These are phyloP conservation scores for Triplophysa rosa DNA, from an alignment of 2,113 vertebrate species.

Conservation along the genomic window DNA sequence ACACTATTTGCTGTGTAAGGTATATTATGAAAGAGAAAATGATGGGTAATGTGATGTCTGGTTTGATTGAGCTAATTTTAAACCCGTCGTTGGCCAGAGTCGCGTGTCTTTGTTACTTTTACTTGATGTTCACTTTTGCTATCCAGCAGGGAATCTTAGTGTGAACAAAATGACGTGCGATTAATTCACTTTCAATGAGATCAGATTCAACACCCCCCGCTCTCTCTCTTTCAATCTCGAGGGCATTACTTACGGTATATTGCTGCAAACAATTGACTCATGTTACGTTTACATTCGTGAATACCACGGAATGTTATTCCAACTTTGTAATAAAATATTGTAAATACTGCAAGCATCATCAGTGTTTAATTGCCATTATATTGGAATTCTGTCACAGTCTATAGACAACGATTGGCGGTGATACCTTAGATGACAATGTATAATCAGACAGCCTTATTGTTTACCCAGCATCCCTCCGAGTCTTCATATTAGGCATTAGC, in stretches of 20 bases:
- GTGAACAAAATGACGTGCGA: too few species aligned
- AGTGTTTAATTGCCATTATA: background rate
- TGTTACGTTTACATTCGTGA: background rate
- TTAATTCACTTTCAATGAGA: too few species aligned
- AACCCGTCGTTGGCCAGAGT: background rate
- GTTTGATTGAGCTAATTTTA: background rate
- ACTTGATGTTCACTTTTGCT: too few species aligned
- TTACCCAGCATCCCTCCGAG: slow-evolving; percentile 39
- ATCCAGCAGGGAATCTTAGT: too few species aligned
- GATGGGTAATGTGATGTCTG: background rate
- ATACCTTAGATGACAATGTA: slow-evolving; percentile 3
- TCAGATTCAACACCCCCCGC: too few species aligned
- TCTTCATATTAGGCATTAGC: slow-evolving; percentile 42
- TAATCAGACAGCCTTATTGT: slow-evolving; percentile 26
- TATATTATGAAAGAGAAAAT: background rate
- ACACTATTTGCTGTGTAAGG: background rate
- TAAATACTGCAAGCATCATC: background rate
- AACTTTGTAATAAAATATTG: background rate
- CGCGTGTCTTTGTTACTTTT: background rate
- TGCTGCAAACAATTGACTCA: background rate
- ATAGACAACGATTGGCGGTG: background rate
- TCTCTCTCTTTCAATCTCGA: too few species aligned
- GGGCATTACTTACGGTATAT: too few species aligned
- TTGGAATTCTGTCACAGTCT: slow-evolving; percentile 7
- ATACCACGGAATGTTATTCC: background rate